Base-by-base conservation (phyloP, 2,888 invertebrate genomes). In the Dryomyza anilis region DNA sequence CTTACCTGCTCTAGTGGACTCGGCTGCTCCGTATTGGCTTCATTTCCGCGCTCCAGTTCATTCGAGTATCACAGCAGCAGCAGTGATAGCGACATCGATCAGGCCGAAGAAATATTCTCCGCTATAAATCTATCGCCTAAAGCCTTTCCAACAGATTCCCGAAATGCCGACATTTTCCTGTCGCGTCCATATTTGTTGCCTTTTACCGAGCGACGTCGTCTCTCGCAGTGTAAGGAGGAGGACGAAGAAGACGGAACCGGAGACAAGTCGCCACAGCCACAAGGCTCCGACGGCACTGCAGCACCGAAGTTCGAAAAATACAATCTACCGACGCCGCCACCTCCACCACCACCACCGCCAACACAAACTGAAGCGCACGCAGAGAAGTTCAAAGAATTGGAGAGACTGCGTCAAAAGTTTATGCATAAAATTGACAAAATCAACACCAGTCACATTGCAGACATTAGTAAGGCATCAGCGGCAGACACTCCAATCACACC, bases 191-290 rank as follows among this genome's bases (percentile, higher is more conserved):
- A 79, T 60, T 81, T 87, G 39, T 85, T 87, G 70, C 85, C 86
- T 1, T 88, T 86, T 73, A 84, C 85, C 63, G 88, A 87, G 73
- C 85, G 89, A 5, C 85, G 91, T 30, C 87, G 93, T 14, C 81
- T 93, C 69, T 93, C 93, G 3, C 92, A 93, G 81, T 93, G 93
- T 79, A 87, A 91, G 67, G 93, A 93, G 79, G 93, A 93, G 83
- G 93, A 93, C 74, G 93, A 93, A 78, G 91, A 92, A 61, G 91
- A 91, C 70, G 87, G 66, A 5, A 70, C 72, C 27, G 74, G 72
- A 8, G 81, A 81, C 3, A 80, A 79, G 55, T 75, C 79, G 3
- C 74, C 76, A 5, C 72, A 77, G 29, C 67, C 72, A 1, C 69
- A 72, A 8, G 58, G 43, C 12, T 48, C 63, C 33, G 43, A 33